Base-by-base conservation (phyloP, 2,113 vertebrate genomes). In the Hemibagrus wyckioides region DNA sequence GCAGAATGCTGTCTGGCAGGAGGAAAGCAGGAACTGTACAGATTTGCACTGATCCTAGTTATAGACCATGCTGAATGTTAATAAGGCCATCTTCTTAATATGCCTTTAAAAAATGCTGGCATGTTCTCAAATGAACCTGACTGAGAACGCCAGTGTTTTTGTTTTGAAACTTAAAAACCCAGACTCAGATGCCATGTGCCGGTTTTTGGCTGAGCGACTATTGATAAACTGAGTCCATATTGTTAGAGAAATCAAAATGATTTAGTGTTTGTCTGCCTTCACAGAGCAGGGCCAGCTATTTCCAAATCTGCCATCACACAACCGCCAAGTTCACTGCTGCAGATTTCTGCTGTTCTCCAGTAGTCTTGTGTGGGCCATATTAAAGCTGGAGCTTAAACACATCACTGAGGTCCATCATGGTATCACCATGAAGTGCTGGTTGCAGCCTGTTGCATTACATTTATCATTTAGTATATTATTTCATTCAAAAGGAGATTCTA, bases 201-300 rank as follows among this genome's bases (percentile, higher is more conserved):
- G 48, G 1, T n/a, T 75, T 50, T 76, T 76, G 25, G 73, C 73
- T 7, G 71, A 48, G 71, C 41, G 28, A 15, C 23, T 48, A 75
- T 28, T 48, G 73, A 76, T 50, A 76, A 76, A 76, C 73, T 76
- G 73, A 76, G 30, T 28, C 75, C 75, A 52, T 79, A 52, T 79
- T 52, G 76, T 33, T 33, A 52, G 76, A 33, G 28, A 52, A 79
- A 79, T 33, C 76, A 52, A 79, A 79, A 79, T 79, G 48, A 79
- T 79, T 79, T 52, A 79, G 13, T 50, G 25, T 76, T 76, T n/a
- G 73, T 76, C 73, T 76, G 41, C 44, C 25, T 76, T 76, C 25
- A 28, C 44, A 76, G 25, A 48, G 25, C 13, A 76, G 13, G 23
- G 25, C 41, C 73, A 50, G 41, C 10, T 48, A 48, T 48, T 48